phyloP scores from a whole-genome alignment of 2,888 invertebrate genomes.

The Rhagium mordax region DNA sequence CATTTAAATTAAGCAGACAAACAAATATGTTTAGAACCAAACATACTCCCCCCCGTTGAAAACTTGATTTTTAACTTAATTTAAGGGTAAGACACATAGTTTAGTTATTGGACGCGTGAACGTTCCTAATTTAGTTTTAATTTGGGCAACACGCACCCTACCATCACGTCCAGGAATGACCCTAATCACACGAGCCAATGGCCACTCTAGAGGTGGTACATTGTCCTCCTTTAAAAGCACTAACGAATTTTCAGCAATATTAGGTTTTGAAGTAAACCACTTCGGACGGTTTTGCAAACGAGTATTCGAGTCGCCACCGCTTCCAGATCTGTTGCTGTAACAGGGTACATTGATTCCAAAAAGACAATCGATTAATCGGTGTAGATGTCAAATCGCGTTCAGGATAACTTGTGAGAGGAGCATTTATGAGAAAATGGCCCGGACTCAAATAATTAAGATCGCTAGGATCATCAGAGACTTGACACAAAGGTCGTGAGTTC shows the following conservation, averaged over 20 bases:
- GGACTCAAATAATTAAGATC: background rate
- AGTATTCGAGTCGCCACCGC: background rate
- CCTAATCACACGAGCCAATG: background rate
- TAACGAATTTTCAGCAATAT: background rate
- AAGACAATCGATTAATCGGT: background rate
- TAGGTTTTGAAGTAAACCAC: background rate
- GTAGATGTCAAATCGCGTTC: background rate
- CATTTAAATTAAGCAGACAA: too few species aligned
- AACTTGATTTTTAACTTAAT: background rate
- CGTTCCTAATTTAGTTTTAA: background rate
- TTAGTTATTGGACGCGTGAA: background rate
- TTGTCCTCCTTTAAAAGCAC: background rate
- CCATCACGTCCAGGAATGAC: background rate
- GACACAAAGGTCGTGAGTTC: background rate
- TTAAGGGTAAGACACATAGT: background rate
- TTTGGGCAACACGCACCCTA: too few species aligned
- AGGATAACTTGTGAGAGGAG: background rate
- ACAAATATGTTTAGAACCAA: too few species aligned
- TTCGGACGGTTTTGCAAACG: background rate
- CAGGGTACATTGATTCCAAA: background rate
- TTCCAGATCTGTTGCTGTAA: background rate
- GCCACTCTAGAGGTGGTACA: background rate
- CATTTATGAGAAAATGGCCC: background rate
- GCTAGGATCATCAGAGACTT: background rate
- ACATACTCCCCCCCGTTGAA: too few species aligned